These are phyloP conservation scores for Netelia virgata DNA, from an alignment of 2,888 invertebrate species.

Conservation along the genomic window DNA sequence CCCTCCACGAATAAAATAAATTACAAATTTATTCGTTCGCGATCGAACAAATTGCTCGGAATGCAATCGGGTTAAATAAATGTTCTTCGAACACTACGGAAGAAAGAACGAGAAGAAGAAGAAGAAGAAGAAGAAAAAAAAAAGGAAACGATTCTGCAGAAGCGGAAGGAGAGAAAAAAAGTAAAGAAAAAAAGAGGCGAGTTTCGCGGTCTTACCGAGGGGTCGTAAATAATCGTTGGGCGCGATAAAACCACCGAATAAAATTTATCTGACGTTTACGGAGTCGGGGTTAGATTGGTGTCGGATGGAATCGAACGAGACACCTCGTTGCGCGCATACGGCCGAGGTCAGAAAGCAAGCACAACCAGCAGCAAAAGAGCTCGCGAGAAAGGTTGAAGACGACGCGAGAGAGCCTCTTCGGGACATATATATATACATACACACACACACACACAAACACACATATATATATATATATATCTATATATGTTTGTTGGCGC, in stretches of 20 bases:
- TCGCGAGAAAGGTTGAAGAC: constrained; percentile 23
- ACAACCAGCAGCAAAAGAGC: constrained; percentile 52
- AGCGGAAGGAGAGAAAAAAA: constrained; percentile 32
- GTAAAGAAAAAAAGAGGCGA: constrained; percentile 14
- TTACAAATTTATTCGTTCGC: too few relatives aligned
- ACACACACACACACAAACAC: constrained; percentile 4
- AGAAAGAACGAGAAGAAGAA: too few relatives aligned
- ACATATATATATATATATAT: constrained; percentile 23
- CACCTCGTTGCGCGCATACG: constrained; percentile 78
- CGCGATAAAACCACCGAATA: constrained; percentile 82
- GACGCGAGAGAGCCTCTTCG: constrained; percentile 38
- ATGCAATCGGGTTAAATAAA: too few relatives aligned
- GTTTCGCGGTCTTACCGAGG: constrained; percentile 1
- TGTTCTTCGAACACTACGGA: too few relatives aligned
- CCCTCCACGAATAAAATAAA: too few relatives aligned
- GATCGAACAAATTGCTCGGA: too few relatives aligned
- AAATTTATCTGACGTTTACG: constrained; percentile 84
- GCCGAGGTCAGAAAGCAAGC: constrained; percentile 58
- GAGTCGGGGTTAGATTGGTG: constrained; percentile 81
- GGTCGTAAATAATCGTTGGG: constrained; percentile 80
- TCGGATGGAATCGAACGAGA: constrained; percentile 83
- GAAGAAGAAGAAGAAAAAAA: background rate
- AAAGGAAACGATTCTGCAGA: constrained; percentile 22
- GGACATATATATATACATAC: constrained; percentile 5
- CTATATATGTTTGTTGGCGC: background rate